Percentiles rank a stretch among this genome's conserved stretches.
Conservation (phyloP, 2,888 invertebrate genomes). For the Cataglyphis albicans region DNA sequence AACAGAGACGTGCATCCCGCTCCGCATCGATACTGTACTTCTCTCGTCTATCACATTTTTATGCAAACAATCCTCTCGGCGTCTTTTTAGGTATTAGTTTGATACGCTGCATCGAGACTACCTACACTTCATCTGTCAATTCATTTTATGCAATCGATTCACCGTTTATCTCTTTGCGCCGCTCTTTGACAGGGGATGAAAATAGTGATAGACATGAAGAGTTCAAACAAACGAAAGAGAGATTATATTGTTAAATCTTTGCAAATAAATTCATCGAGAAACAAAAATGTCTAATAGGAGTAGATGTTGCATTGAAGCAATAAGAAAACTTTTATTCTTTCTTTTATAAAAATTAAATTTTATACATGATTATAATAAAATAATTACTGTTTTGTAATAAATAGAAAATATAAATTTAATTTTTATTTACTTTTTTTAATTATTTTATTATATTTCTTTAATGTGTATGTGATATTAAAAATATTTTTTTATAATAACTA, state of each 20-base stretch:
- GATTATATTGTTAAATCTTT: constrained; percentile 10
- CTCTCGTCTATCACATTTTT: constrained; percentile 46
- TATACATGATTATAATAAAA: background rate
- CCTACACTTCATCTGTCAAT: constrained; percentile 27
- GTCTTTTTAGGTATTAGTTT: constrained; percentile 44
- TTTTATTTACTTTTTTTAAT: background rate
- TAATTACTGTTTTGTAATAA: background rate
- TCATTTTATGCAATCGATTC: constrained; percentile 44
- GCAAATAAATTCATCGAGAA: background rate
- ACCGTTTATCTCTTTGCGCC: constrained; percentile 8
- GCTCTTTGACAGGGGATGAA: constrained; percentile 8
- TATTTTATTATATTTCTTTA: background rate
- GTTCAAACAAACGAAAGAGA: constrained; percentile 12
- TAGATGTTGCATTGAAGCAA: background rate
- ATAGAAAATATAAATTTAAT: background rate
- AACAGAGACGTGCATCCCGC: constrained; percentile 71
- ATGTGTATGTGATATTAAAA: background rate
- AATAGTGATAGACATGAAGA: constrained; percentile 7
- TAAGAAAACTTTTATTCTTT: background rate
- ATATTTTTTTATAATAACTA: background rate
- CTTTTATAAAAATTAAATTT: background rate
- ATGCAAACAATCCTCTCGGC: constrained; percentile 49
- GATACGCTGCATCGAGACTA: constrained; percentile 34
- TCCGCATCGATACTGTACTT: constrained; percentile 22
- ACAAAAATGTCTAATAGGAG: background rate